phyloP scores from a whole-genome alignment of 1,140 invertebrate species.

The Philopotamus ludificatus region DNA sequence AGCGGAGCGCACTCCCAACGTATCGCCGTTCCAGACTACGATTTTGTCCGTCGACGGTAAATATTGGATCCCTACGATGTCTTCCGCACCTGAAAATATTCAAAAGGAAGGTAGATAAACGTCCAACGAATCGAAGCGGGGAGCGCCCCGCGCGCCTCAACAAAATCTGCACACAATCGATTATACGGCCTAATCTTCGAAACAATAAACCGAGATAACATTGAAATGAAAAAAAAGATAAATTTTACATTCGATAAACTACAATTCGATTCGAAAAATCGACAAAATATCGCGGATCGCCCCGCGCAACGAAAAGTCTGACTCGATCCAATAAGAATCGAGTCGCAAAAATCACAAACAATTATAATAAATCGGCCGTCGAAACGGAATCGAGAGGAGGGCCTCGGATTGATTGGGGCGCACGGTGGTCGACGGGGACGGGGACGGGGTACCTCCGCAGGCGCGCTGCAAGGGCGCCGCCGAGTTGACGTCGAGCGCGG shows the following conservation, averaged over 20 bases:
- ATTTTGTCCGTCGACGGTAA: slow-evolving; percentile 77
- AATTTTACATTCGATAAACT: no score
- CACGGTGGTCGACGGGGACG: not conserved
- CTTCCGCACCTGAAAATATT: no score
- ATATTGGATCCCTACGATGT: slow-evolving; percentile 68
- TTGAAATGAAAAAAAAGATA: no score
- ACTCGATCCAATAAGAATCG: not conserved
- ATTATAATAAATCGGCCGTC: no score
- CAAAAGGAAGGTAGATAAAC: no score
- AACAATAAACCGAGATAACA: no score
- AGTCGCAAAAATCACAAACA: not conserved
- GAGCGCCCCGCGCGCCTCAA: slow-evolving; percentile 39
- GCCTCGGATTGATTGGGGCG: not conserved
- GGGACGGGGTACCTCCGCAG: not conserved
- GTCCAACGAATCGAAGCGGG: no score
- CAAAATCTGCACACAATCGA: no score
- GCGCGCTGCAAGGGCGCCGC: slow-evolving; percentile 4
- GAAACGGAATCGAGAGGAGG: not conserved
- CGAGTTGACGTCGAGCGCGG: slow-evolving; percentile 12
- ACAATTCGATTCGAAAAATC: no score
- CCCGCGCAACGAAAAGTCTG: no score
- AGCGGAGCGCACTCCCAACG: slow-evolving; percentile 80
- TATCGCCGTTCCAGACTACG: slow-evolving; percentile 76
- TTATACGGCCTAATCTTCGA: no score
- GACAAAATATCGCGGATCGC: no score